phyloP scores from a whole-genome alignment of 1,140 invertebrate genomes.

The Drosophila triauraria region DNA sequence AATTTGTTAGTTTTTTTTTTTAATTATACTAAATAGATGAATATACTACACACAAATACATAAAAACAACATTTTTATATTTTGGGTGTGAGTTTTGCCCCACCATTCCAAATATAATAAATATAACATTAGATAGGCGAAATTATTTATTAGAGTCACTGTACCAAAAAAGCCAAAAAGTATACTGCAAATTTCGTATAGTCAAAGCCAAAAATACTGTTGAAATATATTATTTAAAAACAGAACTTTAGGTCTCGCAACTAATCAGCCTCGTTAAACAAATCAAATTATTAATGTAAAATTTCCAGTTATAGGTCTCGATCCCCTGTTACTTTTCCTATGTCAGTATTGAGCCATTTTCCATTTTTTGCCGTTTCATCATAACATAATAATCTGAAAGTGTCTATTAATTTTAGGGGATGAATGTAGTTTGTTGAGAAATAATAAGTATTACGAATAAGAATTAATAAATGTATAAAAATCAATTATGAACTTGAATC shows the following conservation, averaged over 20 bases:
- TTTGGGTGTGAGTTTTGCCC: too few relatives aligned
- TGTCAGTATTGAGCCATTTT: neutral
- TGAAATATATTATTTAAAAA: neutral
- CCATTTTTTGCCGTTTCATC: slow-evolving; percentile 3
- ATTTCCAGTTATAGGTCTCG: neutral
- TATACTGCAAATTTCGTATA: neutral
- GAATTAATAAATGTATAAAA: too few relatives aligned
- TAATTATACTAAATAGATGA: too few relatives aligned
- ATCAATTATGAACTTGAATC: too few relatives aligned
- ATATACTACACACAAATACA: too few relatives aligned
- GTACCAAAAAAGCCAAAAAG: neutral
- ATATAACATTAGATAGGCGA: too few relatives aligned
- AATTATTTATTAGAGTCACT: too few relatives aligned
- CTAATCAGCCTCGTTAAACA: slow-evolving; percentile 5
- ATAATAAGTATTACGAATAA: neutral
- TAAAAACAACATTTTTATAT: too few relatives aligned
- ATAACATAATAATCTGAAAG: slow-evolving; percentile 10
- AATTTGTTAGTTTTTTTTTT: too few relatives aligned
- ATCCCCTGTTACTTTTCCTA: neutral
- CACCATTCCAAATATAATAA: too few relatives aligned
- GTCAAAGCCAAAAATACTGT: neutral
- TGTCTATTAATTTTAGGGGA: slow-evolving; percentile 12
- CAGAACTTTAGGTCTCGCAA: neutral
- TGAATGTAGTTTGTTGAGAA: neutral
- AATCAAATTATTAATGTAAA: slow-evolving; percentile 7